Evolutionary conservation across 2,797 vertebrate species (phyloP), one percentile per base, ranked within the genome.

Genomic region (Caiman crocodilus): DNA sequence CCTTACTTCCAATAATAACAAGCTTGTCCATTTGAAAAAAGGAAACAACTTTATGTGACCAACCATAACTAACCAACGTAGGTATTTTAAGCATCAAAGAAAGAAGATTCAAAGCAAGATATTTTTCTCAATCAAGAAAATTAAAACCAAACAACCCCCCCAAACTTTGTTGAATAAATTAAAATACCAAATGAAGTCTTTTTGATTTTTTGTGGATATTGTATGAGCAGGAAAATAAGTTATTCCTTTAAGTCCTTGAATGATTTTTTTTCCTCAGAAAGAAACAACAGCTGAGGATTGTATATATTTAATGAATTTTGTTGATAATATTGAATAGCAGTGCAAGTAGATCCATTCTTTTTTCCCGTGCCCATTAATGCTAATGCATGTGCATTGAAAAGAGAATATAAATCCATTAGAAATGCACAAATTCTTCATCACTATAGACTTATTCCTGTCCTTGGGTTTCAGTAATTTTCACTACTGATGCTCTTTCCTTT

Each of bases 211-310:
- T 94, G 87, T 92, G 88, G 94, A 92, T 87, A 84, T 67, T 84
- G 76, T 85, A 78, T 83, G 90, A 94, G 56, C 23, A 30, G 50
- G 74, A 90, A 95, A 95, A 94, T 92, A 92, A 95, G 92, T 94
- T 94, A 92, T 91, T 93, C 89, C 78, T 74, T 20, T 35, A 89
- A 0, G 71, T 90, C 85, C 87, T 35, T 94, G 92, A 90, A 59
- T 65, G 42, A 94, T 95, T 94, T 93, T 84, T 30, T 88, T 88
- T 85, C 94, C 96, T 96, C 90, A 93, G 88, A 85, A 92, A 84
- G 85, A 96, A 93, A 92, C 75, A 80, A 65, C 63, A 85, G 78
- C 60, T 67, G 26, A 79, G 28, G 76, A 78, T 59, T 64, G 25
- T 42, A 23, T n/a, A 81, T 81, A 86, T n/a, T 61, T 88, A 95